phyloP scores from a whole-genome alignment of 2,797 vertebrate species.

The Pantherophis alleghaniensis region DNA sequence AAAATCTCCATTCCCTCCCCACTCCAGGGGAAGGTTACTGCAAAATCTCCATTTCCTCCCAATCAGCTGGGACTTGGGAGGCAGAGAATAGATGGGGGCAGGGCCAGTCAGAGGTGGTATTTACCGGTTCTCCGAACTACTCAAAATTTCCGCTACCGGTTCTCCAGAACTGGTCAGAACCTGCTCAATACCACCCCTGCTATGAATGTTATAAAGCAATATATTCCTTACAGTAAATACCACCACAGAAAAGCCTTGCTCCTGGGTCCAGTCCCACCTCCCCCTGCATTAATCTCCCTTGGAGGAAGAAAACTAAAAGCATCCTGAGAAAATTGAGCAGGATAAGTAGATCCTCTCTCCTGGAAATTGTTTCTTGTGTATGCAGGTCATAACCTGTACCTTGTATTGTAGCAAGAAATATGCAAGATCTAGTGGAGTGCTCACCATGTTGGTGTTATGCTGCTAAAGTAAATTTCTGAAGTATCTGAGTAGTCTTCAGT shows the following conservation, averaged over 20 bases:
- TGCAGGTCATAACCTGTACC: not conserved
- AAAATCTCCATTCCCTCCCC: too few species aligned
- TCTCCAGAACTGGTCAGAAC: too few species aligned
- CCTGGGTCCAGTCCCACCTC: not conserved
- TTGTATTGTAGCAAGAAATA: not conserved
- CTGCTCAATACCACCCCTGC: too few species aligned
- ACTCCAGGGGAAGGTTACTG: too few species aligned
- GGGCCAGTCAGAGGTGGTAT: too few species aligned
- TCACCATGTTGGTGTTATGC: not conserved
- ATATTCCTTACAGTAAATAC: not conserved
- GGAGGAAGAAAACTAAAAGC: not conserved
- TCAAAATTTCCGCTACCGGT: too few species aligned
- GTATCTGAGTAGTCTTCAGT: not conserved
- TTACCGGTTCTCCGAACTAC: too few species aligned
- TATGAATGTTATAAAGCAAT: not conserved
- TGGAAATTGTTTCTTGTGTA: not conserved
- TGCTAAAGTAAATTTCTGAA: not conserved
- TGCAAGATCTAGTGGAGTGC: not conserved
- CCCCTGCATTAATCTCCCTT: not conserved
- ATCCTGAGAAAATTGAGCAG: not conserved
- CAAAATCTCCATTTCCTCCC: too few species aligned
- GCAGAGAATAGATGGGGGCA: too few species aligned
- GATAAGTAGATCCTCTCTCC: not conserved
- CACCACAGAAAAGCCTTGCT: not conserved
- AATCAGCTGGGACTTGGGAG: too few species aligned